Evolutionary conservation across 53 echinoderm and acorn worm species (phyloP), one percentile per base, ranked within the genome.

Genomic region (Echinarachnius parma): DNA sequence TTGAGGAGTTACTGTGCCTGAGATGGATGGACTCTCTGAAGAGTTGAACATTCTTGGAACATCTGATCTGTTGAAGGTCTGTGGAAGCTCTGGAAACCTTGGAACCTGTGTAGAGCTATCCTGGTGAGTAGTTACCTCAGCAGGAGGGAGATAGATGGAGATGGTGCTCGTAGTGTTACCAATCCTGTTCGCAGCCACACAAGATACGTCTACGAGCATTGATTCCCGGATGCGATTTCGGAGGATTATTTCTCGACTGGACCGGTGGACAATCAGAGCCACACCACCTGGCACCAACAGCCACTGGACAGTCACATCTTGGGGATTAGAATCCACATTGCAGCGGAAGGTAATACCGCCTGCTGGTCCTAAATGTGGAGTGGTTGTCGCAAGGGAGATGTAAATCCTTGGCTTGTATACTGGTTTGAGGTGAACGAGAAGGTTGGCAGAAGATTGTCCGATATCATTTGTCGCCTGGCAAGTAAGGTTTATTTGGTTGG

Each of bases 271-370:
- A 2, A 14, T 29, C 4, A 66, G 47, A 46, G n/a, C n/a, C n/a
- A 16, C 16, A 29, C 31, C 4, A 5, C 4, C 16, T 16, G 66
- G 66, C 48, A 16, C 9, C 8, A 66, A 46, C 9, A 18, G 19
- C 66, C 66, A 66, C 9, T 1, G 48, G 27, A 48, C 47, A 15
- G 48, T 66, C 28, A 66, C 66, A 27, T 25, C 28, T 28, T 25
- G 16, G 5, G 66, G 66, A 22, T 46, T 46, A 13, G 66, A 46
- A 31, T 66, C 66, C 27, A 66, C 48, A 48, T 66, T 66, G 48
- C 66, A 66, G 5, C 66, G 48, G 18, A 66, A 47, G 27, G 47
- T 46, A 27, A 66, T 28, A n/a, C 31, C 32, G 16, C 21, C 48
- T 7, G 27, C 66, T 22, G 28, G 19, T 21, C 20, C 18, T 5